Evolutionary conservation across 2,888 invertebrate species (phyloP).

Genomic region (Drosophila pseudotakahashii): DNA sequence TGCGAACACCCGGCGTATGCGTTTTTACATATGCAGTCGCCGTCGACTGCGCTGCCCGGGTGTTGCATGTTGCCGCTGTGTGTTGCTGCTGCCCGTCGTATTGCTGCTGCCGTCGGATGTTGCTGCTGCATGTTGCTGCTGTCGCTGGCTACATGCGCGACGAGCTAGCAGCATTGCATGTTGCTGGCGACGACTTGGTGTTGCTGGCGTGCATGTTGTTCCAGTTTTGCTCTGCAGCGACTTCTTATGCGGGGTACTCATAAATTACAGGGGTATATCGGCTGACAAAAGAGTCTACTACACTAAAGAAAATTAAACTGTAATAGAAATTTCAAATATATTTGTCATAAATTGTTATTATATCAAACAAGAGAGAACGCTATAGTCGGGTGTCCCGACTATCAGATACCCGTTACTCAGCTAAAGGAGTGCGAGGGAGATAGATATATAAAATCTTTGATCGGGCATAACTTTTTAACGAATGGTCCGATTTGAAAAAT

Average conservation of each 20-base stretch:
- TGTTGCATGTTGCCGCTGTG: constrained; percentile 11
- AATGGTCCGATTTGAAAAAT: no score
- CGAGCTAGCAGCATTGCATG: constrained; percentile 49
- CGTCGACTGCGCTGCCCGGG: constrained; percentile 36
- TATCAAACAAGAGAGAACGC: no score
- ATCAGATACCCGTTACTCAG: no score
- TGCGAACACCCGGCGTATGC: constrained; percentile 37
- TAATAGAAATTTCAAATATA: background rate
- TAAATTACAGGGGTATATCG: constrained; percentile 1
- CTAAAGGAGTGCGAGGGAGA: no score
- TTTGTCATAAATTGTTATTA: background rate
- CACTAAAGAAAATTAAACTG: background rate
- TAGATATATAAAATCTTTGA: no score
- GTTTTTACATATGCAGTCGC: constrained; percentile 50
- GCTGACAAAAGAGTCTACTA: background rate
- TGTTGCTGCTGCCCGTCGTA: constrained; percentile 13
- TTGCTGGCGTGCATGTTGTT: constrained; percentile 11
- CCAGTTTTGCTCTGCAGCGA: constrained; percentile 30
- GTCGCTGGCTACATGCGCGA: constrained; percentile 46
- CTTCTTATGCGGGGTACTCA: background rate
- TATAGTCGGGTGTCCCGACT: no score
- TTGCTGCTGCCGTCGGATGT: background rate
- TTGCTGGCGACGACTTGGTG: constrained; percentile 8
- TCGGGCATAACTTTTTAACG: no score
- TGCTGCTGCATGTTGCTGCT: constrained; percentile 29